A percentile compares a stretch with the other conserved stretches of the same genome.
These are phyloP conservation scores for Pimephales promelas DNA, from an alignment of 2,113 vertebrate species.

Conservation along the genomic window DNA sequence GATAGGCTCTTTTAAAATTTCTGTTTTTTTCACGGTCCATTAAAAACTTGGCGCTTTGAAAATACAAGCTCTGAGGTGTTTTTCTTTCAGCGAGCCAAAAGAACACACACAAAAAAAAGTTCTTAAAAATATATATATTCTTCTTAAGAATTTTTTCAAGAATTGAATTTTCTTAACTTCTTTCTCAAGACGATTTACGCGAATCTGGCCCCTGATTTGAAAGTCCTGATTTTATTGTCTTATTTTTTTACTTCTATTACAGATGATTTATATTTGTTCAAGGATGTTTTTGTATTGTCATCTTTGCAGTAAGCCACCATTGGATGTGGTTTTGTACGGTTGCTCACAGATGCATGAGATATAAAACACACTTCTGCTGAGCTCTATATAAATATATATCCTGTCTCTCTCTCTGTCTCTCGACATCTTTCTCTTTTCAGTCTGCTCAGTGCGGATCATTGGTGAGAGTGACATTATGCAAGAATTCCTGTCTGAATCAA, in stretches of 20 bases:
- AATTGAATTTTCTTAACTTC: no score
- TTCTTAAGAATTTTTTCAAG: no score
- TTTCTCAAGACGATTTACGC: no score
- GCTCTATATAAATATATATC: constrained; percentile 3
- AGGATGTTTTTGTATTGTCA: background rate
- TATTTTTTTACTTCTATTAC: background rate
- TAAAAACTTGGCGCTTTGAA: no score
- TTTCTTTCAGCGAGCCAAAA: no score
- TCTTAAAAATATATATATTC: no score
- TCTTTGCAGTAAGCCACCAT: background rate
- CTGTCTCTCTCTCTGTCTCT: background rate
- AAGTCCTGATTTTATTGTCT: no score
- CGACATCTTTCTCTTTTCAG: constrained; percentile 64
- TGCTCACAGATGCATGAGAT: background rate
- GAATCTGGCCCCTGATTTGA: no score
- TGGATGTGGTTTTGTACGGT: background rate
- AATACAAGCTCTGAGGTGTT: no score
- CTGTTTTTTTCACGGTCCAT: no score
- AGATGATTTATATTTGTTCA: background rate
- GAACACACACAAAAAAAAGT: background rate
- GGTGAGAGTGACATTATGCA: constrained; percentile 99
- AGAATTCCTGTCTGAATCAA: constrained; percentile 96
- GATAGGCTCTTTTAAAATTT: no score
- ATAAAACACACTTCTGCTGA: background rate
- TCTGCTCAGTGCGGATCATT: constrained; percentile 93